These are phyloP conservation scores for Origma solitaria DNA, from an alignment of 2,113 vertebrate genomes.

Conservation along the genomic window DNA sequence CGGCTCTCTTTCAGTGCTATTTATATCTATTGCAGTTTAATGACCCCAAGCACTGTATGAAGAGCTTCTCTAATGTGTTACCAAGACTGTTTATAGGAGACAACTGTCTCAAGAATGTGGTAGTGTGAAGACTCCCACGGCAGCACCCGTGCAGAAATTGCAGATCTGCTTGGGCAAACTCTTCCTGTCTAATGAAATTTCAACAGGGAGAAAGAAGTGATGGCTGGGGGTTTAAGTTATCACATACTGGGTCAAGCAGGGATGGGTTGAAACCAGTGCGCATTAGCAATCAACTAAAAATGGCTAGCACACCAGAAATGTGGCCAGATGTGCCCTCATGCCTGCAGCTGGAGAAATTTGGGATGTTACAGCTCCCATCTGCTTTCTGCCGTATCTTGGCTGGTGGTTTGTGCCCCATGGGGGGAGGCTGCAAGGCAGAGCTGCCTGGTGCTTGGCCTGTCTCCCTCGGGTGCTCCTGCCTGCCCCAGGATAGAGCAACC, in stretches of 20 bases:
- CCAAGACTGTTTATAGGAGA: constrained; percentile 30
- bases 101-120: constrained; percentile 24
- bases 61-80: constrained; percentile 39
- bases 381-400: not conserved
- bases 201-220: not conserved
- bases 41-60: constrained; percentile 3
- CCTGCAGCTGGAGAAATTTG: not conserved
- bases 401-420: not conserved
- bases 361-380: not conserved
- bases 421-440: not conserved
- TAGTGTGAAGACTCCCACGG: constrained; percentile 31
- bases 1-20: constrained; percentile 22
- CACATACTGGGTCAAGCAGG: not conserved
- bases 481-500: not conserved
- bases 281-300: not conserved
- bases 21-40: constrained; percentile 43
- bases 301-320: not conserved
- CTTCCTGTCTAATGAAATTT: not conserved
- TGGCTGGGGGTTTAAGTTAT: not conserved
- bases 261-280: not conserved
- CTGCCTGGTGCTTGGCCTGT: not conserved
- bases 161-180: not conserved
- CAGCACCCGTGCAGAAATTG: constrained; percentile 1
- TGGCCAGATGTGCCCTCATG: not conserved
- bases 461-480: not conserved